Conservation (phyloP, 2,888 invertebrate genomes). For the Thymelicus lineola region DNA sequence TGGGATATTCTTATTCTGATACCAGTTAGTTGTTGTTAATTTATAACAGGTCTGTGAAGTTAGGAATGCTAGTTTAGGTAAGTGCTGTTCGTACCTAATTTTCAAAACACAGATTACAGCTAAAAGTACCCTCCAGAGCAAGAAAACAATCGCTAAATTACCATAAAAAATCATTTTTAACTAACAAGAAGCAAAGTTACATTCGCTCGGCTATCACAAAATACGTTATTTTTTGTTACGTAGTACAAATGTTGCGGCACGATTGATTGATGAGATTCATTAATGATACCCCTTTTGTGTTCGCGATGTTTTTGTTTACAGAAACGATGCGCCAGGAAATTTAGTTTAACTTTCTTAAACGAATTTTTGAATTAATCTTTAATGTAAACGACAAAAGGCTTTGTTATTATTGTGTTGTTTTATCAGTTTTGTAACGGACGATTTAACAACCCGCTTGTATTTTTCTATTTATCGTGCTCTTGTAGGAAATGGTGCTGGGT, state of each 20-base stretch:
- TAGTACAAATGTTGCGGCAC: slow-evolving; percentile 56
- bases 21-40: too few species aligned
- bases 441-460: neutral
- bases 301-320: slow-evolving; percentile 68
- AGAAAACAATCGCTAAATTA: too few species aligned
- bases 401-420: neutral
- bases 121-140: too few species aligned
- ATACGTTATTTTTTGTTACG: slow-evolving; percentile 34
- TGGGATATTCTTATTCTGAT: too few species aligned
- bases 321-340: slow-evolving; percentile 14
- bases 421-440: neutral
- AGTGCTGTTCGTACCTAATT: too few species aligned
- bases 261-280: slow-evolving; percentile 70
- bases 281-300: slow-evolving; percentile 51
- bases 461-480: neutral
- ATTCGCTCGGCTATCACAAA: neutral
- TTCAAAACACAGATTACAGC: too few species aligned
- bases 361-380: slow-evolving; percentile 30
- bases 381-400: slow-evolving; percentile 44
- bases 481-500: neutral
- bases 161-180: too few species aligned
- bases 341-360: slow-evolving; percentile 8
- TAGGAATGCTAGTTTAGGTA: too few species aligned
- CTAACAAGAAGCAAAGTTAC: neutral
- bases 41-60: too few species aligned